Conservation (phyloP, 2,113 vertebrate genomes). For the Apteryx mantelli region DNA sequence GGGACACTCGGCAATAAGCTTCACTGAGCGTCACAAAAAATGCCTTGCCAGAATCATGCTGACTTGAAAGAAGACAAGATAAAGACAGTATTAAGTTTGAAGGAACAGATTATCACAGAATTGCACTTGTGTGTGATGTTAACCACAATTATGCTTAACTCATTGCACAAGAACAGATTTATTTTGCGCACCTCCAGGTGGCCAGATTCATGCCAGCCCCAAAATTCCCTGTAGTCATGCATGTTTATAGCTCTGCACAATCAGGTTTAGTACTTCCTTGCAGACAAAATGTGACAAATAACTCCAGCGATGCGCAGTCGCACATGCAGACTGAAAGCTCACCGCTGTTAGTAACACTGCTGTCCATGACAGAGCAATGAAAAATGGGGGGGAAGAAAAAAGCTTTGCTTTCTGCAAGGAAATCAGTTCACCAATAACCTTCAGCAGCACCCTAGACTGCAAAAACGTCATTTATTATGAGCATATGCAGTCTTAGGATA, state of each 20-base stretch:
- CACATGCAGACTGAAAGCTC: conserved; percentile 11
- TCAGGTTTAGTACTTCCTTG: conserved; percentile 22
- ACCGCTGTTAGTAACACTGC: background rate
- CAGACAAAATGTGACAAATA: conserved; percentile 60
- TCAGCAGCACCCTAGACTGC: background rate
- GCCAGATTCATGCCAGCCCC: background rate
- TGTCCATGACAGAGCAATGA: background rate
- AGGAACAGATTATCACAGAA: conserved; percentile 34
- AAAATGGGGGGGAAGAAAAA: background rate
- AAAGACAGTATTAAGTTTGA: background rate
- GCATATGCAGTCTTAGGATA: too few species aligned
- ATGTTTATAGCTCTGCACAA: conserved; percentile 33
- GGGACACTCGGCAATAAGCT: background rate
- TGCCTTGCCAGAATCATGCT: background rate
- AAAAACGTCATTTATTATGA: background rate
- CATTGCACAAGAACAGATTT: background rate
- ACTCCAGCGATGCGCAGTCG: conserved; percentile 41
- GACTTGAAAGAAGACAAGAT: background rate
- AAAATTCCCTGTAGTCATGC: conserved; percentile 1
- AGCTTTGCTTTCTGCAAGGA: background rate
- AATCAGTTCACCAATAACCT: background rate
- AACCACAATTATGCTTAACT: background rate
- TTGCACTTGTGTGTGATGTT: background rate
- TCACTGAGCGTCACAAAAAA: background rate
- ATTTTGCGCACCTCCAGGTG: background rate